Evolutionary conservation across 1,140 invertebrate species (phyloP).

Genomic region (Calliopsis andreniformis): DNA sequence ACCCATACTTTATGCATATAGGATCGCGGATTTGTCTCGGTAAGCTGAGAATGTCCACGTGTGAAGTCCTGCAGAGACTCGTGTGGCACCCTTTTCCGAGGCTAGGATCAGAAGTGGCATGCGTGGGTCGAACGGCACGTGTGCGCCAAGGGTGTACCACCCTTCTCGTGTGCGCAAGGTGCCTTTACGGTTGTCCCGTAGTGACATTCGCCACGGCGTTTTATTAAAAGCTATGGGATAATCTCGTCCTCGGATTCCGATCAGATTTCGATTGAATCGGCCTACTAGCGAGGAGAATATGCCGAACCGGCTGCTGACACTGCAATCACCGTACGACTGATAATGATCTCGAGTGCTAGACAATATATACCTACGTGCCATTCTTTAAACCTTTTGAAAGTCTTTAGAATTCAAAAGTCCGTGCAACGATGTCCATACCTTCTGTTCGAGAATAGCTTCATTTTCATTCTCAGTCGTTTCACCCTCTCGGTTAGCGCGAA

Average conservation of each 20-base stretch:
- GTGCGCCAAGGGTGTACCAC: constrained; percentile 60
- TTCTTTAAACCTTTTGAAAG: too few relatives aligned
- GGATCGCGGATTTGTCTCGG: constrained; percentile 81
- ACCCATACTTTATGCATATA: constrained; percentile 82
- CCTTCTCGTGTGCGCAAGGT: constrained; percentile 66
- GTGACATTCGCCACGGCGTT: constrained; percentile 65
- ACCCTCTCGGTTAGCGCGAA: background rate
- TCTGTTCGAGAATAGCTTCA: constrained; percentile 18
- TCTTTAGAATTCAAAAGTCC: constrained; percentile 15
- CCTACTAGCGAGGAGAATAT: too few relatives aligned
- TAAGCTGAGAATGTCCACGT: constrained; percentile 82
- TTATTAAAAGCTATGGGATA: constrained; percentile 54
- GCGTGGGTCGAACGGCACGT: constrained; percentile 65
- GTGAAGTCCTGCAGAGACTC: constrained; percentile 68
- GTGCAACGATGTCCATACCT: too few relatives aligned
- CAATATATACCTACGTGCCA: too few relatives aligned
- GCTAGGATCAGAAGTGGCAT: constrained; percentile 66
- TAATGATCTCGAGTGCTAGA: too few relatives aligned
- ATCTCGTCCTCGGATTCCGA: constrained; percentile 18
- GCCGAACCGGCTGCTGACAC: too few relatives aligned
- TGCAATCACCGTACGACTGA: too few relatives aligned
- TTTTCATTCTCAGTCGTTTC: constrained; percentile 3
- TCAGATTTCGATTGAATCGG: background rate
- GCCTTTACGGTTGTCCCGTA: constrained; percentile 61
- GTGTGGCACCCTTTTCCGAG: constrained; percentile 57